Percentiles rank a stretch among this genome's conserved stretches.
These are phyloP conservation scores for Strigops habroptila DNA, from an alignment of 2,113 vertebrate species.

Conservation along the genomic window DNA sequence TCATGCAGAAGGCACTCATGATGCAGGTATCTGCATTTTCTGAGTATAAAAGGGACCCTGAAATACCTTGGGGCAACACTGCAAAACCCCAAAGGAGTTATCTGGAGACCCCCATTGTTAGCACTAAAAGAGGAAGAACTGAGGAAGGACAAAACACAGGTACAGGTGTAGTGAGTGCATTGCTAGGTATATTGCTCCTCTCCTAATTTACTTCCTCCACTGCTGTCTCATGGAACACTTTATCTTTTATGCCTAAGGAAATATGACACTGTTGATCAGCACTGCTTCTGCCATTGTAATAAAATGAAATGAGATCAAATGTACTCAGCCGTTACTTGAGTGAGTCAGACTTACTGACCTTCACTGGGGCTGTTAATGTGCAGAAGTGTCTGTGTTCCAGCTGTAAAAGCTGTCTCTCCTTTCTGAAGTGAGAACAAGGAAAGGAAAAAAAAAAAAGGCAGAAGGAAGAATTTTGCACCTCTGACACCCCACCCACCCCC, in stretches of 20 bases:
- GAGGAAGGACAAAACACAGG: not conserved
- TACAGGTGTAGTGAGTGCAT: not conserved
- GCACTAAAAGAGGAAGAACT: not conserved
- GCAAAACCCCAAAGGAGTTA: not conserved
- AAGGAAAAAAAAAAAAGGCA: not conserved
- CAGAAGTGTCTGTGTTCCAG: slow-evolving; percentile 26
- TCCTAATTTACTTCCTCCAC: not conserved
- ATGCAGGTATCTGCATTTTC: not conserved
- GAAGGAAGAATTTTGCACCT: not conserved
- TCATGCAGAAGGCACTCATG: not conserved
- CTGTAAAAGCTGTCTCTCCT: slow-evolving; percentile 14
- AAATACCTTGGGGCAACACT: not conserved
- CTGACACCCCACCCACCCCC: not conserved
- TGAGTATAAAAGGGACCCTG: not conserved
- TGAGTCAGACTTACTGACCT: slow-evolving; percentile 62
- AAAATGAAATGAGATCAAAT: slow-evolving; percentile 64
- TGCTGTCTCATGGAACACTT: not conserved
- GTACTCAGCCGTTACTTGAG: slow-evolving; percentile 21
- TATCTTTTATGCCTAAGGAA: slow-evolving; percentile 45
- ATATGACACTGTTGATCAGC: slow-evolving; percentile 52
- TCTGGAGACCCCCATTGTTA: not conserved
- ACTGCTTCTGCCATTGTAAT: slow-evolving; percentile 45
- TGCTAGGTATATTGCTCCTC: not conserved
- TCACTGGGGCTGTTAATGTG: slow-evolving; percentile 55
- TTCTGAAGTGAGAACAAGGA: slow-evolving; percentile 43